phyloP scores from a whole-genome alignment of 2,888 invertebrate species.

The Thumatha senex region DNA sequence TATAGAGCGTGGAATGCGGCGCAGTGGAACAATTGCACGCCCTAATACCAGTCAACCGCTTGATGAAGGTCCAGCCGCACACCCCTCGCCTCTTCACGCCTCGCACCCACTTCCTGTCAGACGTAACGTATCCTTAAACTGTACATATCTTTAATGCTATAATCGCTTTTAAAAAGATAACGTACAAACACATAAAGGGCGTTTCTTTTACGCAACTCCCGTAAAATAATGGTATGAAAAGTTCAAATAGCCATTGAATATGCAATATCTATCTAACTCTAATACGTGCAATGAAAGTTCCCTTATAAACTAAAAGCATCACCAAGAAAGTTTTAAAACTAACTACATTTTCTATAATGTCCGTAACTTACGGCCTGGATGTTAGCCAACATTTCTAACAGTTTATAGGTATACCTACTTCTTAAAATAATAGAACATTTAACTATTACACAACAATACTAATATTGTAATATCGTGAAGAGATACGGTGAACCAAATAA shows the following conservation, averaged over 20 bases:
- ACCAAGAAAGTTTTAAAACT: constrained; percentile 22
- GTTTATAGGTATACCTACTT: constrained; percentile 15
- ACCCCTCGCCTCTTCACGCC: constrained; percentile 30
- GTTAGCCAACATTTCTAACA: constrained; percentile 23
- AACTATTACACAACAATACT: constrained; percentile 10
- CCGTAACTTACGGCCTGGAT: constrained; percentile 25
- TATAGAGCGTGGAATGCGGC: constrained; percentile 70
- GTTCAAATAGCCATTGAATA: constrained; percentile 5
- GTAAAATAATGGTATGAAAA: constrained; percentile 1
- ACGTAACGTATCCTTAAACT: constrained; percentile 33
- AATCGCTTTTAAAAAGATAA: background rate
- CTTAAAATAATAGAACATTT: constrained; percentile 16
- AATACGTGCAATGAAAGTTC: constrained; percentile 6
- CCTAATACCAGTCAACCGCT: constrained; percentile 82
- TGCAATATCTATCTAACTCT: constrained; percentile 1
- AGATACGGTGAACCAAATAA: no score
- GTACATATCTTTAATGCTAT: constrained; percentile 19
- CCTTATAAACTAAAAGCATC: constrained; percentile 10
- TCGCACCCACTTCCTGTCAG: constrained; percentile 49
- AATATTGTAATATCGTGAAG: no score
- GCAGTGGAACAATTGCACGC: constrained; percentile 75
- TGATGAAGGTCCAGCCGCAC: constrained; percentile 74
- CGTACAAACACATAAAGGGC: background rate
- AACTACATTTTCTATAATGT: constrained; percentile 23
- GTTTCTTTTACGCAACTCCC: background rate